phyloP scores from a whole-genome alignment of 2,888 invertebrate genomes.

The Glyphotaelius pellucidus region DNA sequence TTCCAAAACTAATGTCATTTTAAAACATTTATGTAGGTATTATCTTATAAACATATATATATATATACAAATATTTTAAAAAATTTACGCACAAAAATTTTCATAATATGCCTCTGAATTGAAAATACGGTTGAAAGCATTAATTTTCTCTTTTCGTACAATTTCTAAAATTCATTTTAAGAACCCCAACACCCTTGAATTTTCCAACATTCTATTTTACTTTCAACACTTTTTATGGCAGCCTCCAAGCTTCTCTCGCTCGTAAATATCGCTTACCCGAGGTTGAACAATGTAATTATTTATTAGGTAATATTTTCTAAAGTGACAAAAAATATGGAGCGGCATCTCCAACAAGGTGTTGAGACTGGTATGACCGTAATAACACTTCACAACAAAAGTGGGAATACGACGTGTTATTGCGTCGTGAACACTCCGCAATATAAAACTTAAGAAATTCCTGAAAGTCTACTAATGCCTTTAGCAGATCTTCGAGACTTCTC shows the following conservation, averaged over 20 bases:
- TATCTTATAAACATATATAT: no score
- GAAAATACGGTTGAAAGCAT: not conserved
- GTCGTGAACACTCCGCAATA: not conserved
- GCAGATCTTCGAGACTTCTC: slow-evolving; percentile 11
- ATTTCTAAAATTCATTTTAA: not conserved
- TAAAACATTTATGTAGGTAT: no score
- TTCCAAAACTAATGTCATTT: no score
- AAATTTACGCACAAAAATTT: no score
- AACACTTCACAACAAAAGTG: slow-evolving; percentile 33
- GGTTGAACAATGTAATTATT: slow-evolving; percentile 9
- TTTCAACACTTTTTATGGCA: not conserved
- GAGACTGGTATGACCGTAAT: not conserved
- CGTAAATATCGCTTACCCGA: slow-evolving; percentile 20
- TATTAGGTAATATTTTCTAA: slow-evolving; percentile 30
- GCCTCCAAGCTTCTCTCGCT: not conserved
- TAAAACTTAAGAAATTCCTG: slow-evolving; percentile 12
- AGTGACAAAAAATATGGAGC: slow-evolving; percentile 21
- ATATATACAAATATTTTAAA: no score
- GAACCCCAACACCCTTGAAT: not conserved
- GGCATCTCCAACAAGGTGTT: slow-evolving; percentile 15
- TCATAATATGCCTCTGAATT: not conserved
- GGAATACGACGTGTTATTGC: slow-evolving; percentile 17
- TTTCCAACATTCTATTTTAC: not conserved
- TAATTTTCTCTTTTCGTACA: not conserved
- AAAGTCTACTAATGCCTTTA: slow-evolving; percentile 33